Percentiles rank a stretch among this genome's conserved stretches.
These are phyloP conservation scores for Keiferia lycopersicella DNA, from an alignment of 2,888 invertebrate genomes.

Conservation along the genomic window DNA sequence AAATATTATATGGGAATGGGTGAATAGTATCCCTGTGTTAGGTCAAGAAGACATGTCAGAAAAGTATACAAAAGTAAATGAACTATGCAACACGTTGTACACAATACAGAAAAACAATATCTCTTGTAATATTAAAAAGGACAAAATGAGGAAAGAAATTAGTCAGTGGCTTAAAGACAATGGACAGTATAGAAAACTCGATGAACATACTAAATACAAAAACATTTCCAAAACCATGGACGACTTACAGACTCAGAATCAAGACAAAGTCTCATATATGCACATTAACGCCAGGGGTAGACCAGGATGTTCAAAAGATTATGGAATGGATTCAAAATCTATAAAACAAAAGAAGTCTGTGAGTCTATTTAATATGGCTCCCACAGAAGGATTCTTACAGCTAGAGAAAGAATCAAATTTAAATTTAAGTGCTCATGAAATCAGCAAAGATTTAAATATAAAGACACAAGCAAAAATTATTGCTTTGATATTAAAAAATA, in stretches of 20 bases:
- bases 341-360: not conserved
- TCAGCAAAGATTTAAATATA: constrained; percentile 5
- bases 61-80: not conserved
- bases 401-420: not conserved
- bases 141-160: constrained; percentile 10
- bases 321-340: not conserved
- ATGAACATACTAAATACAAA: not conserved
- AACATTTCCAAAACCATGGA: not conserved
- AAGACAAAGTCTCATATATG: not conserved
- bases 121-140: not conserved
- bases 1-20: not conserved
- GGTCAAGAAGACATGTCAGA: not conserved
- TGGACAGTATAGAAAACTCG: not conserved
- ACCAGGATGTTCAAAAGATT: not conserved
- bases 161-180: not conserved
- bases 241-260: not conserved
- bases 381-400: not conserved
- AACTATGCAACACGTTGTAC: not conserved
- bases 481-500: constrained; percentile 33
- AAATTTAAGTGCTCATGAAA: not conserved
- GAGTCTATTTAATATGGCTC: not conserved
- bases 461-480: constrained; percentile 29
- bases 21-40: not conserved
- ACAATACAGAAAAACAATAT: not conserved
- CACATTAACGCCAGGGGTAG: not conserved